These are phyloP conservation scores for Aspidiotus destructor DNA, from an alignment of 2,888 invertebrate genomes.

Conservation along the genomic window DNA sequence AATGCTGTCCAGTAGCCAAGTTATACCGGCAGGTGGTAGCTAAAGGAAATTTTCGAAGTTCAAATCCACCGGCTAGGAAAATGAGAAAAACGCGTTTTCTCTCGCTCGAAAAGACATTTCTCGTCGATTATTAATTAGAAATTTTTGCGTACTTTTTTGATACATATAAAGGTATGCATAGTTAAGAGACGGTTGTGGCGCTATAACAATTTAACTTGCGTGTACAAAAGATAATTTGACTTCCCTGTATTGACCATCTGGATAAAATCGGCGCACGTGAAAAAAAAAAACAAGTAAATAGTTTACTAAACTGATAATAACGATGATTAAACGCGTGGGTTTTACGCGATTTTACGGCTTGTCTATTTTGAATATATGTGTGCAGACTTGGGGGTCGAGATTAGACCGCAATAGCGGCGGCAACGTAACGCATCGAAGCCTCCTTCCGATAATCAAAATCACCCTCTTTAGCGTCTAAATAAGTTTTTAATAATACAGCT, in stretches of 20 bases:
- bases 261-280: background rate
- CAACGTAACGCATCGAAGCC: slow-evolving; percentile 7
- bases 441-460: slow-evolving; percentile 27
- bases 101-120: too few species aligned
- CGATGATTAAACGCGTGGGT: slow-evolving; percentile 27
- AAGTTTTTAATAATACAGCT: slow-evolving; percentile 32
- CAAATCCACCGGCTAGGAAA: too few species aligned
- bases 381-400: slow-evolving; percentile 9
- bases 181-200: too few species aligned
- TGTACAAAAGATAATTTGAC: too few species aligned
- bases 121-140: too few species aligned
- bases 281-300: slow-evolving; percentile 10
- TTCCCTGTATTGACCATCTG: background rate
- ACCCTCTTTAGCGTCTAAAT: slow-evolving; percentile 25
- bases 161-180: too few species aligned
- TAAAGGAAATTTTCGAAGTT: background rate
- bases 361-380: slow-evolving; percentile 22
- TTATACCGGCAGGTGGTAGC: background rate
- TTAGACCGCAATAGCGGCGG: slow-evolving; percentile 18
- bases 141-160: too few species aligned
- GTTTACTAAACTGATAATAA: slow-evolving; percentile 17
- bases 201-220: too few species aligned
- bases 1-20: background rate
- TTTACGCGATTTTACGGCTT: slow-evolving; percentile 29
- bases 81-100: too few species aligned